Conservation (phyloP, 2,113 vertebrate genomes). For the Acrocephalus arundinaceus region DNA sequence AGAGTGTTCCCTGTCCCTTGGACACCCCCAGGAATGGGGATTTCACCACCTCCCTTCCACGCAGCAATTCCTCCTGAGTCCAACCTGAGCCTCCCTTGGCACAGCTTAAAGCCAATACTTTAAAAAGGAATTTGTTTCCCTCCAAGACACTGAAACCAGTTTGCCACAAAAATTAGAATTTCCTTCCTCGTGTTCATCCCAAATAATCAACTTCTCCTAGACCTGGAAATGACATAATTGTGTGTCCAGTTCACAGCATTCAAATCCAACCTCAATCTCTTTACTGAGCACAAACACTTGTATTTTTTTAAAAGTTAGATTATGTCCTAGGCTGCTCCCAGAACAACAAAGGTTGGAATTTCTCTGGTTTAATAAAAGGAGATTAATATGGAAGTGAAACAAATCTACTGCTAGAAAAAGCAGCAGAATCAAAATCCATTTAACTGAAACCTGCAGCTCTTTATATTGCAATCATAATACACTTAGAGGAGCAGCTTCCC, state of each 20-base stretch:
- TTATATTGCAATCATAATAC: not conserved
- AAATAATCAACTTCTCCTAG: not conserved
- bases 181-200: not conserved
- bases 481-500: slow-evolving; percentile 30
- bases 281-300: not conserved
- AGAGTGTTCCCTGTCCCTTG: not conserved
- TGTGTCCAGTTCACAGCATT: not conserved
- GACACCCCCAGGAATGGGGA: not conserved
- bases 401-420: slow-evolving; percentile 2
- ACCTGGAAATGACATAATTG: not conserved
- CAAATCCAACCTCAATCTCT: not conserved
- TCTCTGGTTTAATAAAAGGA: slow-evolving; percentile 13
- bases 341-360: not conserved
- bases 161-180: not conserved
- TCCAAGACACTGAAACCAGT: not conserved
- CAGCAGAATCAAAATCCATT: slow-evolving; percentile 42
- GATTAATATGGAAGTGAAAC: slow-evolving; percentile 28
- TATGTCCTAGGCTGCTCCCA: not conserved
- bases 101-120: rapidly evolving
- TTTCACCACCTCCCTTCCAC: not conserved
- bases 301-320: not conserved
- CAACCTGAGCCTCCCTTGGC: too few species aligned
- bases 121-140: not conserved
- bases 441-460: slow-evolving; percentile 53
- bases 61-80: not conserved